phyloP scores from a whole-genome alignment of 1,140 invertebrate species.

The Aporrectodea caliginosa region DNA sequence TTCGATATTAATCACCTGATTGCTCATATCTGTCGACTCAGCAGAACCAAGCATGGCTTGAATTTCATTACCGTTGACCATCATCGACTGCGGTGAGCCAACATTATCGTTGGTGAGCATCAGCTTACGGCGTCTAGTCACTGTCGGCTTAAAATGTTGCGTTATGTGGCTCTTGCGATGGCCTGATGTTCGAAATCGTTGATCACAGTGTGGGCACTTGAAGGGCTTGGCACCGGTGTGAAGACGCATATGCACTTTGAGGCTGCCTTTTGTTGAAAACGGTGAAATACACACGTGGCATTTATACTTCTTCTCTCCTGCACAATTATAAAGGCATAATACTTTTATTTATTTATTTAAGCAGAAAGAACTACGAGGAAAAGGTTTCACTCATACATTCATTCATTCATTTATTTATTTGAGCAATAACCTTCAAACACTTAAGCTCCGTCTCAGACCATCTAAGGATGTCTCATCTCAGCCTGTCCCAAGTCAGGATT shows the following conservation, averaged over 20 bases:
- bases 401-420: not conserved
- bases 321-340: no score
- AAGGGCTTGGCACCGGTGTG: slow-evolving; percentile 69
- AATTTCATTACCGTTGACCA: not conserved
- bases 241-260: slow-evolving; percentile 70
- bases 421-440: no score
- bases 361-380: not conserved
- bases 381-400: not conserved
- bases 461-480: no score
- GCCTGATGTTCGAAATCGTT: slow-evolving; percentile 62
- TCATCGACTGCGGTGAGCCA: not conserved
- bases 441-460: no score
- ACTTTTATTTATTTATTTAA: not conserved
- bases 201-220: slow-evolving; percentile 63
- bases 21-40: not conserved
- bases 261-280: slow-evolving; percentile 56
- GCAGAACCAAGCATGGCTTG: not conserved
- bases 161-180: slow-evolving; percentile 57
- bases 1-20: slow-evolving; percentile 51
- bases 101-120: not conserved
- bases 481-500: no score
- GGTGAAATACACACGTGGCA: slow-evolving; percentile 53
- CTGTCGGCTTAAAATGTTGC: slow-evolving; percentile 54
- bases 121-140: not conserved
- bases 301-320: slow-evolving; percentile 51